A percentile compares a stretch with the other conserved stretches of the same genome.
phyloP scores from a whole-genome alignment of 2,888 invertebrate genomes.

The Scaptomyza polygonia region DNA sequence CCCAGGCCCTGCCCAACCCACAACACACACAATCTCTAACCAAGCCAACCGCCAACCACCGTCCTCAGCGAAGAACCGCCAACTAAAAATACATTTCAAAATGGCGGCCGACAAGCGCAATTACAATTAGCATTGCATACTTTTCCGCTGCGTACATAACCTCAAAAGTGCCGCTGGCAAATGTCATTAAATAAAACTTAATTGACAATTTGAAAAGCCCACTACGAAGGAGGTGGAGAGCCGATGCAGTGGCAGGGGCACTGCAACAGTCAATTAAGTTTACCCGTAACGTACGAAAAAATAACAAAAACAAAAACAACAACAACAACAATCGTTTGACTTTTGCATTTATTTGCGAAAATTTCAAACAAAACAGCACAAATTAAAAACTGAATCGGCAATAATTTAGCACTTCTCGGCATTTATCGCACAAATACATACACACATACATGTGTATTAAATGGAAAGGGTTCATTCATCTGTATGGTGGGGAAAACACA shows the following conservation, averaged over 20 bases:
- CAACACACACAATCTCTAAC: neutral
- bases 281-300: constrained; percentile 35
- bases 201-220: constrained; percentile 78
- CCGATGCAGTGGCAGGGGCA: constrained; percentile 22
- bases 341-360: constrained; percentile 73
- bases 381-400: constrained; percentile 78
- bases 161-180: constrained; percentile 68
- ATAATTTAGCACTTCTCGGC: constrained; percentile 78
- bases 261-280: constrained; percentile 75
- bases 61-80: constrained; percentile 2
- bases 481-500: constrained; percentile 3
- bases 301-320: constrained; percentile 41
- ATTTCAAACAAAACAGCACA: constrained; percentile 68
- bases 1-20: neutral
- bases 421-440: constrained; percentile 46
- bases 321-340: constrained; percentile 51
- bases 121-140: constrained; percentile 77
- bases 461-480: neutral
- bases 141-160: constrained; percentile 63
- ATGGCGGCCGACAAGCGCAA: constrained; percentile 65
- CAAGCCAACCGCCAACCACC: neutral
- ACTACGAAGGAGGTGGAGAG: neutral
- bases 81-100: constrained; percentile 64
- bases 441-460: neutral
- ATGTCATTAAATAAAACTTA: constrained; percentile 81